Base-by-base conservation (phyloP, 2,797 vertebrate species). In the Dipus sagitta region DNA sequence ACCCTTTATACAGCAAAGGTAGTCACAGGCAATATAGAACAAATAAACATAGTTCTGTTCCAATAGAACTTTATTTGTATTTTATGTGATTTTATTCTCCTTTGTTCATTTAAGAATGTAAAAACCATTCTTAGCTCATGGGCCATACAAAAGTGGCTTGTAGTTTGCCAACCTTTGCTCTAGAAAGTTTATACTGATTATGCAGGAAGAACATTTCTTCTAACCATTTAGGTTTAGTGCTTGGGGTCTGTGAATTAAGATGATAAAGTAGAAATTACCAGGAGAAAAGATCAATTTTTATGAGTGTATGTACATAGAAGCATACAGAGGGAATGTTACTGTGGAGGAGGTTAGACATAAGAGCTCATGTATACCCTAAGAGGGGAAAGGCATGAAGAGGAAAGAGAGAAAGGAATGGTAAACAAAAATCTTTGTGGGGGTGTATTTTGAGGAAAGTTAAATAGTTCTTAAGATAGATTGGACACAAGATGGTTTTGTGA, bases 171-270 rank as follows among this genome's bases (percentile, higher is more conserved):
- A 58, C 4, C 11, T 78, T 52, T 60, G 58, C 34, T 72, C 72
- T 58, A 79, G 52, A 30, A 84, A 88, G 34, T 52, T 84, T 21
- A 88, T 23, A 15, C 10, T 28, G 2, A 38, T 52, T 30, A 52
- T 13, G n/a, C 14, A 47, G 14, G 58, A 34, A 64, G 64, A 68
- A 8, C 8, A 77, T 65, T 70, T 12, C 72, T 70, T 90, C 18
- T 64, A 28, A 23, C 17, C 54, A 42, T 68, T 74, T 34, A 32
- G 32, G 18, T 30, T 84, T 70, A 84, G 13, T 92, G 2, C 28
- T 88, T 79, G 34, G 30, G 21, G 60, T 3, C 23, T 76, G 4
- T 42, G 83, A 94, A 89, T 70, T 80, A 92, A 92, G 80, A n/a
- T 68, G 74, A 85, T 4, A 21, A 82, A 86, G 47, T 30, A 71